These are phyloP conservation scores for Helicolenus hilgendorfi DNA, from an alignment of 2,797 vertebrate species.

Conservation along the genomic window DNA sequence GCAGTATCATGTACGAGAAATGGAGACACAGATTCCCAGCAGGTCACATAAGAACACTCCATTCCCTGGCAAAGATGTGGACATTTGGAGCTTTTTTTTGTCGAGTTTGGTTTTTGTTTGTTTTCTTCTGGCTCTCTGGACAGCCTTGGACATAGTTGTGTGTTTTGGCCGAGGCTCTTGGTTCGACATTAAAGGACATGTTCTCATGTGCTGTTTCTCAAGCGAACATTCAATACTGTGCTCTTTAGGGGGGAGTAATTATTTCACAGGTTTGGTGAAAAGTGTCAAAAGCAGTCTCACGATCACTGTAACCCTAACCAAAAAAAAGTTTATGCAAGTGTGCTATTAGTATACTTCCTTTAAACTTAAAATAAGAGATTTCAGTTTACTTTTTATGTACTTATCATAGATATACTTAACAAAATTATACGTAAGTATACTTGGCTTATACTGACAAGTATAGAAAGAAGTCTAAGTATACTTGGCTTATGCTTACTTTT, in stretches of 20 bases:
- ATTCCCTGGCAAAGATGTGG: conserved; percentile 37
- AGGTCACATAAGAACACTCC: conserved; percentile 22
- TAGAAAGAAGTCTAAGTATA: no score
- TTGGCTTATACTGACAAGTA: no score
- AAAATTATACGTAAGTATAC: no score
- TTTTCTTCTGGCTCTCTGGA: conserved; percentile 59
- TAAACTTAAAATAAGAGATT: no score
- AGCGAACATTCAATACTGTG: not conserved
- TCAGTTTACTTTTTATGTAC: no score
- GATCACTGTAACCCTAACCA: no score
- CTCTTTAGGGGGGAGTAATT: not conserved
- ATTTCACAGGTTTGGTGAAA: not conserved
- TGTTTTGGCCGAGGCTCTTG: conserved; percentile 61
- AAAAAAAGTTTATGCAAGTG: no score
- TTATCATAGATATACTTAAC: no score
- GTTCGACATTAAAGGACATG: conserved; percentile 53
- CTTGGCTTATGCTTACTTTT: no score
- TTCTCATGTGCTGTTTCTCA: conserved; percentile 52
- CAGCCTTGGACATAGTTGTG: conserved; percentile 59
- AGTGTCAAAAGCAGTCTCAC: not conserved
- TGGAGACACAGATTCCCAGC: conserved; percentile 19
- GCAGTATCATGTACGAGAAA: conserved; percentile 3
- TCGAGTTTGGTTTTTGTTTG: conserved; percentile 62
- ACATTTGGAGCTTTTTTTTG: conserved; percentile 30
- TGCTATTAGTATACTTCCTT: no score